These are phyloP conservation scores for Ectemnius lituratus DNA, from an alignment of 2,888 invertebrate species.

Conservation along the genomic window DNA sequence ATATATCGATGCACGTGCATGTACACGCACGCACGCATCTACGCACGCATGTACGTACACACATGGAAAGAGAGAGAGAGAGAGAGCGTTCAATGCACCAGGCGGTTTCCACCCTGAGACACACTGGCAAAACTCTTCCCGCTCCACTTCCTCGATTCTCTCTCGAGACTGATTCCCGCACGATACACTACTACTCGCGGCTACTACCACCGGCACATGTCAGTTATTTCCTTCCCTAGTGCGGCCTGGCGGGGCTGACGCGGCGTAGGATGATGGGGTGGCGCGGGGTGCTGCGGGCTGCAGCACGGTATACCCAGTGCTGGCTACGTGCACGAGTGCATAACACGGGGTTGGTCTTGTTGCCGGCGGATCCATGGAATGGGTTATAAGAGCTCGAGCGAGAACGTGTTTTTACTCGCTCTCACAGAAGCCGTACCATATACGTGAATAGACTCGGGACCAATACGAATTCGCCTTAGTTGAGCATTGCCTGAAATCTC, in stretches of 20 bases:
- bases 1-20: no score
- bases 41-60: conserved; percentile 2
- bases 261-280: conserved; percentile 16
- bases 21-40: no score
- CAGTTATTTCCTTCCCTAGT: conserved; percentile 28
- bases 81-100: background rate
- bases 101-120: background rate
- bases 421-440: no score
- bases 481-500: no score
- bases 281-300: background rate
- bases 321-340: conserved; percentile 50
- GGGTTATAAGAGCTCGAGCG: background rate
- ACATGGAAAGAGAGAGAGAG: background rate
- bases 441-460: no score
- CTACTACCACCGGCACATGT: conserved; percentile 33
- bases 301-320: conserved; percentile 15
- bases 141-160: conserved; percentile 48
- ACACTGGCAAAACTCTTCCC: conserved; percentile 38
- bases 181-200: conserved; percentile 21
- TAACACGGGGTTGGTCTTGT: conserved; percentile 40
- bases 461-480: no score
- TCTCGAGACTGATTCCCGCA: conserved; percentile 42
- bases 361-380: background rate
- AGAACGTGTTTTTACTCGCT: no score
- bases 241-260: no score